A percentile compares a stretch with the other conserved stretches of the same genome.
Conservation (phyloP, 2,797 vertebrate genomes). For the Alosa sapidissima region DNA sequence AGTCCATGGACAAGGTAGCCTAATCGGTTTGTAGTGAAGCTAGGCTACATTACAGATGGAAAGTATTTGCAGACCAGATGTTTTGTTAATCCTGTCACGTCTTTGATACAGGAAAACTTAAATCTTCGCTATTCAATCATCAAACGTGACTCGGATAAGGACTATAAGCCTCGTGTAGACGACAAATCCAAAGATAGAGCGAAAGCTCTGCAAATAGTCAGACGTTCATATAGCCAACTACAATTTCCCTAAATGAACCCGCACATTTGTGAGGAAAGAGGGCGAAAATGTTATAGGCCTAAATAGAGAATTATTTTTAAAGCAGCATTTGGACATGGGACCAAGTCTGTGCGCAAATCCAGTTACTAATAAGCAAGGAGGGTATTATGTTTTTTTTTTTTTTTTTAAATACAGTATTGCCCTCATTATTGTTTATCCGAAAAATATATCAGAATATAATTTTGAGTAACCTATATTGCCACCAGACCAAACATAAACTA, state of each 20-base stretch:
- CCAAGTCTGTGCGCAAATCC: neutral
- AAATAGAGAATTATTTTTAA: neutral
- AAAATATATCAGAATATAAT: no score
- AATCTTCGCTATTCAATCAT: neutral
- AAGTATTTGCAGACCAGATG: slow-evolving; percentile 6
- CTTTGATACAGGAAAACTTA: slow-evolving; percentile 11
- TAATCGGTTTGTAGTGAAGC: neutral
- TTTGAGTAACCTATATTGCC: no score
- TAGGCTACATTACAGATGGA: neutral
- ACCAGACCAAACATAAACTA: no score
- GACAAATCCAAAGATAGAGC: neutral
- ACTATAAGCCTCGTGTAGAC: neutral
- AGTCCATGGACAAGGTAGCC: neutral
- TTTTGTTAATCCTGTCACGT: neutral
- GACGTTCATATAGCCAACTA: neutral
- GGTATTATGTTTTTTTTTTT: no score
- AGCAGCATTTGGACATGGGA: neutral
- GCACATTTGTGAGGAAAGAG: neutral
- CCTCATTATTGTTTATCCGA: no score
- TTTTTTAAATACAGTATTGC: no score
- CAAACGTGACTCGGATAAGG: neutral
- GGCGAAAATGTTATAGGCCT: no score
- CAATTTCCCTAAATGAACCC: neutral
- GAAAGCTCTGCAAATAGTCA: neutral
- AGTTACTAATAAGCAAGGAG: no score